Base-by-base conservation (phyloP, 2,888 invertebrate genomes). In the Philereme transversata region DNA sequence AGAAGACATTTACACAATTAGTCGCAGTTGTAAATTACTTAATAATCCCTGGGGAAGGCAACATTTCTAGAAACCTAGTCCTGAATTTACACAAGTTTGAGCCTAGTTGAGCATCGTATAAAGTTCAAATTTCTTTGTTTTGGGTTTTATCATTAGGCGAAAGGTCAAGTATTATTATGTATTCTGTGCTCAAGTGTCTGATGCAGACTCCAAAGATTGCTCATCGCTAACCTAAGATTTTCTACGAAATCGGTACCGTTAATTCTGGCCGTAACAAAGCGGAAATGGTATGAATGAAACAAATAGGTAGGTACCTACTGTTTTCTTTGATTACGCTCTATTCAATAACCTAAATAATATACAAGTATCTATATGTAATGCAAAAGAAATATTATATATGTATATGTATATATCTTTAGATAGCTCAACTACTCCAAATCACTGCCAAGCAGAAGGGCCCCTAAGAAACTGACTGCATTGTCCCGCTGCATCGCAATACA, bases 11-110 rank as follows among this genome's bases (percentile, higher is more conserved):
- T 53, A 54, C 57, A 54, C 57, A 62, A 57, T 62, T 62, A 62
- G 57, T 57, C 53, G 47, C 51, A 11, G 22, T 60, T 60, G 53
- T 63, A 53, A 63, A 63, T 63, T 60, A 57, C 63, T 50, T 63
- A 63, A 57, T 63, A 60, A 63, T 53, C 60, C 49, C 48, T 55
- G 48, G 36, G 49, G 56, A 60, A 52, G 50, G 46, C 36, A 49
- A 6, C 40, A 40, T 7, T 47, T 54, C 57, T 50, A 50, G 41
- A 50, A 35, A 40, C 8, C 49, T 51, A 57, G 22, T 6, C 8
- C 4, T 0, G 4, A 40, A 9, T 10, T 6, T 40, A 40, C 40
- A 40, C 52, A 51, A 57, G n/a, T 53, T 44, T 6, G 6, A 43
- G 5, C 35, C 50, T 9, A 53, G 54, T 10, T n/a, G 5, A 10